Evolutionary conservation across 2,888 invertebrate genomes (phyloP).

Genomic region (Lycaena phlaeas): DNA sequence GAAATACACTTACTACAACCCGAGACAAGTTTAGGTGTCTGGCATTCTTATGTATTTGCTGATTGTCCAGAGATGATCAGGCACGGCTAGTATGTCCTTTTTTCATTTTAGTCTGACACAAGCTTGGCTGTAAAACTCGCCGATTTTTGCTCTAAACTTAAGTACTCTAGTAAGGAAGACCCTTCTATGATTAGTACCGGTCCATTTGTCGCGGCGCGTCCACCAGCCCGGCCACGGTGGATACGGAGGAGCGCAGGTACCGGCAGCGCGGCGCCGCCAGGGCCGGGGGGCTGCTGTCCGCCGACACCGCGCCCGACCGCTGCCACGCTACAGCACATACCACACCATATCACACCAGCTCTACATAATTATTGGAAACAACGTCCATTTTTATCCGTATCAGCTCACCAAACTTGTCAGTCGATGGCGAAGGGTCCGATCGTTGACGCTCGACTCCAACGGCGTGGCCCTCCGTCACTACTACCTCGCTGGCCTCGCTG

Average conservation of each 20-base stretch:
- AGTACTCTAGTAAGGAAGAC: too few species aligned
- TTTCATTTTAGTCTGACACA: too few species aligned
- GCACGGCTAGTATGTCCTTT: too few species aligned
- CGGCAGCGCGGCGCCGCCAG: conserved; percentile 21
- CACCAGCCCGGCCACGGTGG: conserved; percentile 19
- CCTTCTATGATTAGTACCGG: too few species aligned
- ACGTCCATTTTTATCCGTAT: background rate
- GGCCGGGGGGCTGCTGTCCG: conserved; percentile 44
- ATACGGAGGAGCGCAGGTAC: conserved; percentile 20
- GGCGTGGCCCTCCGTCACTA: conserved; percentile 16
- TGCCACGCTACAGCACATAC: conserved; percentile 30
- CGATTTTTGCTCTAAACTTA: too few species aligned
- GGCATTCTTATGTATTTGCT: too few species aligned
- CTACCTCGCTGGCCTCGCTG: conserved; percentile 25
- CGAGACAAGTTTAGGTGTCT: too few species aligned
- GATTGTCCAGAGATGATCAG: too few species aligned
- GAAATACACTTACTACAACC: too few species aligned
- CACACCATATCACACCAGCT: background rate
- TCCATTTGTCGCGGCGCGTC: conserved; percentile 77
- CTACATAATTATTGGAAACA: too few species aligned
- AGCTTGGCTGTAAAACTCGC: too few species aligned
- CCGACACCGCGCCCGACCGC: conserved; percentile 43
- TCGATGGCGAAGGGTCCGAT: conserved; percentile 20
- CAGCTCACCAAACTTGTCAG: conserved; percentile 15
- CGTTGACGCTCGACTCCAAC: conserved; percentile 22